Evolutionary conservation across 2,797 vertebrate genomes (phyloP).

Genomic region (Allobates femoralis): DNA sequence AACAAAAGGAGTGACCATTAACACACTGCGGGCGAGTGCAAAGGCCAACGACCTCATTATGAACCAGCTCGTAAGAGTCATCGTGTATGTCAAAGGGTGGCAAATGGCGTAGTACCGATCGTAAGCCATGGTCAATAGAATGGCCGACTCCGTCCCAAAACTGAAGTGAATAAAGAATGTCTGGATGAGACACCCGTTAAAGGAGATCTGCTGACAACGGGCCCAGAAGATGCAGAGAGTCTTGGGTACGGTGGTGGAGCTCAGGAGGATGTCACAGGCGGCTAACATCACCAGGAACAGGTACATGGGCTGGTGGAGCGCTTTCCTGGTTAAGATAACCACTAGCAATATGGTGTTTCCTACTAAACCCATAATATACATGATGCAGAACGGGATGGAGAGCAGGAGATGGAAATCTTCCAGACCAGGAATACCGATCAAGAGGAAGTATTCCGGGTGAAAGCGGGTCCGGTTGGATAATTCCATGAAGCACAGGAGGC

Average conservation of each 20-base stretch:
- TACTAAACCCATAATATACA: constrained; percentile 20
- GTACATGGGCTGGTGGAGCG: constrained; percentile 52
- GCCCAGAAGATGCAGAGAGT: constrained; percentile 46
- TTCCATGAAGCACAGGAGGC: too few species aligned
- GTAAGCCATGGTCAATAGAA: constrained; percentile 35
- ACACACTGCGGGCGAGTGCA: background rate
- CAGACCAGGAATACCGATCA: constrained; percentile 46
- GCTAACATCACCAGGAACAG: constrained; percentile 35
- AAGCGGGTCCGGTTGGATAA: background rate
- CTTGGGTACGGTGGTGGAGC: constrained; percentile 41
- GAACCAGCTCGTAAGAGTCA: background rate
- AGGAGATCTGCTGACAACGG: background rate
- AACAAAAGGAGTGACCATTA: background rate
- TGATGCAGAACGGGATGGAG: constrained; percentile 51
- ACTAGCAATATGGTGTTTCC: constrained; percentile 32
- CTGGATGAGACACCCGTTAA: constrained; percentile 18
- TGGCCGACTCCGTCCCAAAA: constrained; percentile 1
- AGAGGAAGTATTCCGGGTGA: constrained; percentile 40
- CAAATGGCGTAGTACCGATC: constrained; percentile 42
- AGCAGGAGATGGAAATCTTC: constrained; percentile 32
- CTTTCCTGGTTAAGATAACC: background rate
- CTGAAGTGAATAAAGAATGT: constrained; percentile 29
- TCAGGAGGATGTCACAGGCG: constrained; percentile 6
- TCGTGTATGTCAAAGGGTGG: constrained; percentile 12
- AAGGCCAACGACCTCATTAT: background rate